Evolutionary conservation across 2,797 vertebrate species (phyloP), one percentile per base, ranked within the genome.

Genomic region (Hydrolagus colliei): DNA sequence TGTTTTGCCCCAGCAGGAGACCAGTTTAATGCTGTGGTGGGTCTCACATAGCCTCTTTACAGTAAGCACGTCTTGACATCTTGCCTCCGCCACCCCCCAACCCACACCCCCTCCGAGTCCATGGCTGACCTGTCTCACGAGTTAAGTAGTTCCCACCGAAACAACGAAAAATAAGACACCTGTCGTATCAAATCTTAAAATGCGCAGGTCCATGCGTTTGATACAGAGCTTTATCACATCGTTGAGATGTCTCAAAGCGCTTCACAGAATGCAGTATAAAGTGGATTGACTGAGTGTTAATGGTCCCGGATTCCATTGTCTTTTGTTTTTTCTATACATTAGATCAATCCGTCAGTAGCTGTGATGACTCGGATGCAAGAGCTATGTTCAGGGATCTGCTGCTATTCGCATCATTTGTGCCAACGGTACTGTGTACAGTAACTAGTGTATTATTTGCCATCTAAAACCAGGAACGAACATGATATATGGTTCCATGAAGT

Each of bases 11-110:
- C 94, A 88, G 93, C 90, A 90, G 94, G 95, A 93, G 93, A 92
- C 91, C 94, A 92, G 88, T 89, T 88, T 91, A 90, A 92, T 94
- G 90, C 95, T 97, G 96, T 91, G 96, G 97, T 96, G 91, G 96
- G 96, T 97, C 96, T 88, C 89, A 88, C 90, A 91, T 92, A 91
- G 96, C 90, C 91, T 86, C 88, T 90, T 0, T 84, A 71, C 79
- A 84, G 79, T 84, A 84, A 65, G 78, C 78, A 74, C 12, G 20
- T 11, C 52, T 9, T 61, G 52, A 52, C 14, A 68, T 41, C 63
- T 11, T 13, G 79, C 32, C 4, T 6, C 41, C 6, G 3, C 41
- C 41, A 3, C 41, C 41, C 41, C 41, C 41, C 41, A 27, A 27
- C 27, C 41, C 41, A 6, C 41, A 3, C 41, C 1, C 41, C 2